Percentiles rank a stretch among this genome's conserved stretches.
phyloP scores from a whole-genome alignment of 2,113 vertebrate genomes.

The Seriola rivoliana region DNA sequence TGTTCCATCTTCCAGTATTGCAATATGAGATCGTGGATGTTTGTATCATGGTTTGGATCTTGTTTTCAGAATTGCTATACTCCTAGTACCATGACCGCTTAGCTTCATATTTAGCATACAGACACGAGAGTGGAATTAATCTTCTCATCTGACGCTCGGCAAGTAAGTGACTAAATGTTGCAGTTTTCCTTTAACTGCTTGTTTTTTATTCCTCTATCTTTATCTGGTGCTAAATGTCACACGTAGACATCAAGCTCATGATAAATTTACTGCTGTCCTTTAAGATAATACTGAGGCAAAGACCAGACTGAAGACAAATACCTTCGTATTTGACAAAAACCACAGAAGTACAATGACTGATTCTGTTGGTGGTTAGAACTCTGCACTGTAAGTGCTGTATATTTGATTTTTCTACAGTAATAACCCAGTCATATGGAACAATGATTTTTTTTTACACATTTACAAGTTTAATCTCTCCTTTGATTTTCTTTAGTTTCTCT shows the following conservation, averaged over 20 bases:
- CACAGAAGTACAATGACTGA: neutral
- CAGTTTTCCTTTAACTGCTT: neutral
- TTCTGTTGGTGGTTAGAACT: neutral
- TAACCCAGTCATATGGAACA: neutral
- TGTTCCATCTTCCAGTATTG: too few species aligned
- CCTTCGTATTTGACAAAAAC: neutral
- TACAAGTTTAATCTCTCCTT: conserved; percentile 28
- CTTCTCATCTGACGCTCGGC: too few species aligned
- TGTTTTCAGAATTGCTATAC: too few species aligned
- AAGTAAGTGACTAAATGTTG: too few species aligned
- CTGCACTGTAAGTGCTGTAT: too few species aligned
- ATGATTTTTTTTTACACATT: neutral
- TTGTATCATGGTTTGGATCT: too few species aligned
- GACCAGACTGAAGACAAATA: neutral
- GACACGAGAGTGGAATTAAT: neutral
- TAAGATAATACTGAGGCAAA: neutral
- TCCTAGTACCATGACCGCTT: too few species aligned
- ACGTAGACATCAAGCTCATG: neutral
- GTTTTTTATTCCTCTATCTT: neutral
- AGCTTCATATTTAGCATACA: too few species aligned
- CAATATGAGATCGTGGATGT: too few species aligned
- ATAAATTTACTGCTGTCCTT: neutral
- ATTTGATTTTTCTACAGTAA: too few species aligned
- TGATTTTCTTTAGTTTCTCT: neutral
- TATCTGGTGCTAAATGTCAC: neutral